Evolutionary conservation across 2,797 vertebrate genomes (phyloP).

Genomic region (Alauda arvensis): DNA sequence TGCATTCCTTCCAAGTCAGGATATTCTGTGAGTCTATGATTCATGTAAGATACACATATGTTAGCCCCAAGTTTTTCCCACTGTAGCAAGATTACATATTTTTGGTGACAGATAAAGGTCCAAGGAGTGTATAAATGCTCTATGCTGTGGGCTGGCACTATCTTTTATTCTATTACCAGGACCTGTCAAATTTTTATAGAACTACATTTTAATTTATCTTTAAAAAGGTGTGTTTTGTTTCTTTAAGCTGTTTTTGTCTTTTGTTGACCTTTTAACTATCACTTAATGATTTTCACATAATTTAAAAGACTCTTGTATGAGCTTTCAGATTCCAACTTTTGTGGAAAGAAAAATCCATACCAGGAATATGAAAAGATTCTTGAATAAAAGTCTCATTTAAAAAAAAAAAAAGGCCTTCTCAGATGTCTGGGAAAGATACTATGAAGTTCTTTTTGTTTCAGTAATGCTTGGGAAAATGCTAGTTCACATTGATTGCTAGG

Average conservation of each 20-base stretch:
- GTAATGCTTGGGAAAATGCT: background rate
- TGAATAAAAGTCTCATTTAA: background rate
- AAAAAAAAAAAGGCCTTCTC: background rate
- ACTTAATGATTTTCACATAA: background rate
- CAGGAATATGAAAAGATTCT: background rate
- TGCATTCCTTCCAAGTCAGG: background rate
- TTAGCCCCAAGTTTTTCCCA: background rate
- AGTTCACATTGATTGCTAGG: background rate
- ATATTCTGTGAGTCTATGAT: background rate
- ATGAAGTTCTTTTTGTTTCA: background rate
- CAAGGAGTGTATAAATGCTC: background rate
- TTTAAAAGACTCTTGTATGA: background rate
- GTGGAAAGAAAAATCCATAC: background rate
- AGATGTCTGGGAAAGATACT: background rate
- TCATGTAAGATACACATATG: fast-evolving
- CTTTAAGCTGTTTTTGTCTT: background rate
- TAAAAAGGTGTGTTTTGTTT: fast-evolving
- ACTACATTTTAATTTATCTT: background rate
- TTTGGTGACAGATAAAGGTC: background rate
- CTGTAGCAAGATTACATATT: background rate
- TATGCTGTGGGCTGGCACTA: background rate
- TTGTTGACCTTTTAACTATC: background rate
- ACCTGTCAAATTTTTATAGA: background rate
- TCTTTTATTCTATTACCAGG: background rate
- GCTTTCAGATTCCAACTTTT: background rate